A percentile compares a stretch with the other conserved stretches of the same genome.
phyloP scores from a whole-genome alignment of 2,113 vertebrate genomes.

The human (Homo sapiens) region DNA sequence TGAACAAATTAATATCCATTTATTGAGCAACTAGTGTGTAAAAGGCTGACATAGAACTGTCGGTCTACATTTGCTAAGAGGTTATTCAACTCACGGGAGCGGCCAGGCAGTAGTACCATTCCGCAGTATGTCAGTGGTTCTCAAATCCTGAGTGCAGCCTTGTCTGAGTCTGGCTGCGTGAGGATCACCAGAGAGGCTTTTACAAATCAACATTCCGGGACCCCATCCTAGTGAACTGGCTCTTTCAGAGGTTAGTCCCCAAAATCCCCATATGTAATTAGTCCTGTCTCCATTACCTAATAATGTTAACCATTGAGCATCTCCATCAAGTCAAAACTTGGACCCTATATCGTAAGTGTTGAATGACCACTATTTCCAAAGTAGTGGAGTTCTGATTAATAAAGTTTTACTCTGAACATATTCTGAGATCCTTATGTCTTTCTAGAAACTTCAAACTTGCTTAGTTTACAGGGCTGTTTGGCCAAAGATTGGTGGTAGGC shows the following conservation, averaged over 20 bases:
- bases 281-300: neutral
- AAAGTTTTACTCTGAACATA: neutral
- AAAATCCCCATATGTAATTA: neutral
- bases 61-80: neutral
- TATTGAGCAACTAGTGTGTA: neutral
- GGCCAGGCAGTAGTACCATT: rapidly evolving
- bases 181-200: neutral
- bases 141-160: neutral
- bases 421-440: neutral
- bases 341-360: neutral
- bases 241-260: neutral
- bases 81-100: rapidly evolving
- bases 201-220: neutral
- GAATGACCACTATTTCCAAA: neutral
- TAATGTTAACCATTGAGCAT: neutral
- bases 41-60: neutral
- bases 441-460: neutral
- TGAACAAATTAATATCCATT: neutral
- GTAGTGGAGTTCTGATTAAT: too few relatives aligned
- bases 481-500: neutral
- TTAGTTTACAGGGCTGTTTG: neutral
- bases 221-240: neutral
- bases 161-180: neutral
- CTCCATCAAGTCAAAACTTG: neutral
- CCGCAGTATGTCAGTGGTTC: rapidly evolving